Evolutionary conservation across 2,797 vertebrate species (phyloP).

Genomic region (Chiroxiphia lanceolata): DNA sequence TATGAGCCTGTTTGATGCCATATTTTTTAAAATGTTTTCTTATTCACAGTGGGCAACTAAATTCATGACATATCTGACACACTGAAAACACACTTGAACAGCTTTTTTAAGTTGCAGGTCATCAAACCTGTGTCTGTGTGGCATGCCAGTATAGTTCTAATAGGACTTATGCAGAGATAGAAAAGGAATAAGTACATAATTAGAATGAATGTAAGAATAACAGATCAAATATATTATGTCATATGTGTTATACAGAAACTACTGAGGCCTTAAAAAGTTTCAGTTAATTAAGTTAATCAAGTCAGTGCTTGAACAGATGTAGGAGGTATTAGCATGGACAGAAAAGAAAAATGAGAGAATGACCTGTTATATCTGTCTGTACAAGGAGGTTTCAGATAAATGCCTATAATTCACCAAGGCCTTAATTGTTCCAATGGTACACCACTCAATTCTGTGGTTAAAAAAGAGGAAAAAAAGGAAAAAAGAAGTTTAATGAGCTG

Average conservation of each 20-base stretch:
- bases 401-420: not conserved
- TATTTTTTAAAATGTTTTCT: not conserved
- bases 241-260: conserved; percentile 27
- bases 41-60: not conserved
- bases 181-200: conserved; percentile 25
- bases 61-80: not conserved
- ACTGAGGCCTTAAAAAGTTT: conserved; percentile 21
- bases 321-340: not conserved
- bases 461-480: not conserved
- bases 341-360: conserved; percentile 28
- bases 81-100: not conserved
- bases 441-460: not conserved
- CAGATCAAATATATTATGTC: conserved; percentile 27
- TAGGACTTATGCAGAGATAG: not conserved
- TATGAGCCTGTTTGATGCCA: not conserved
- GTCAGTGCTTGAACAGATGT: conserved; percentile 2
- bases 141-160: not conserved
- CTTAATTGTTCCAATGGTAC: conserved; percentile 21
- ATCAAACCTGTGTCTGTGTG: not conserved
- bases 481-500: not conserved
- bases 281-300: conserved; percentile 64
- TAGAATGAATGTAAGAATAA: conserved; percentile 27
- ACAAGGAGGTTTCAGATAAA: conserved; percentile 36
- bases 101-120: not conserved
- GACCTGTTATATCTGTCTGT: not conserved